Evolutionary conservation across 2,797 vertebrate genomes (phyloP).

Genomic region (Sardinella longiceps): DNA sequence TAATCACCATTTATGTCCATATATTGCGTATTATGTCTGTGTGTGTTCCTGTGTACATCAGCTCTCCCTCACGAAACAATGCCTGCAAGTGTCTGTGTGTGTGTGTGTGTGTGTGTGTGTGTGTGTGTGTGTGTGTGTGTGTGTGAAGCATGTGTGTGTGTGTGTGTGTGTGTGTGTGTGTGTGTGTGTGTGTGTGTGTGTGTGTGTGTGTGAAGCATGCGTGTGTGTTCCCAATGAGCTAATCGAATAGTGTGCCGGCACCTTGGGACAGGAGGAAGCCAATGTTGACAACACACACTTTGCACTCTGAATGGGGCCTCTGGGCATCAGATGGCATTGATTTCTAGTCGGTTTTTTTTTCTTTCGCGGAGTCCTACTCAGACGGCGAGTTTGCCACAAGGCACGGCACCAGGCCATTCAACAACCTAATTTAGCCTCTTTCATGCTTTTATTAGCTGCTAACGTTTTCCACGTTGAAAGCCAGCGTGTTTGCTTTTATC

Average conservation of each 20-base stretch:
- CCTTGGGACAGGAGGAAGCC: not conserved
- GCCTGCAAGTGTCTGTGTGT: not conserved
- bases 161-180: conserved; percentile 11
- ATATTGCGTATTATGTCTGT: not conserved
- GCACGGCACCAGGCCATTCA: conserved; percentile 60
- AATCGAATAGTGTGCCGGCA: conserved; percentile 1
- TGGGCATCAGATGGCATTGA: conserved; percentile 61
- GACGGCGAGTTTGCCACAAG: conserved; percentile 59
- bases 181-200: conserved; percentile 15
- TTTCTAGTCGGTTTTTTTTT: conserved; percentile 60
- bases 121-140: too few species aligned
- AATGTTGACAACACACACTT: conserved; percentile 20
- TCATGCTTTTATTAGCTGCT: conserved; percentile 76
- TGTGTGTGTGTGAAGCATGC: not conserved
- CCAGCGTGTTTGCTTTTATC: conserved; percentile 62
- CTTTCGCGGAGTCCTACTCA: conserved; percentile 49
- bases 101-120: not conserved
- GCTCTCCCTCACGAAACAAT: not conserved
- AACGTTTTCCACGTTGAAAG: conserved; percentile 66
- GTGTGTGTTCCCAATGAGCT: not conserved
- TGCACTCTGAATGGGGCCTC: conserved; percentile 13
- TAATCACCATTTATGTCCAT: not conserved
- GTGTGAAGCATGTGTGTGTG: too few species aligned
- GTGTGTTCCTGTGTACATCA: not conserved
- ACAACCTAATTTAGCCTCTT: conserved; percentile 66